A percentile compares a stretch with the other conserved stretches of the same genome.
Evolutionary conservation across 2,888 invertebrate genomes (phyloP).

Genomic region (Blastobasis lacticolella): DNA sequence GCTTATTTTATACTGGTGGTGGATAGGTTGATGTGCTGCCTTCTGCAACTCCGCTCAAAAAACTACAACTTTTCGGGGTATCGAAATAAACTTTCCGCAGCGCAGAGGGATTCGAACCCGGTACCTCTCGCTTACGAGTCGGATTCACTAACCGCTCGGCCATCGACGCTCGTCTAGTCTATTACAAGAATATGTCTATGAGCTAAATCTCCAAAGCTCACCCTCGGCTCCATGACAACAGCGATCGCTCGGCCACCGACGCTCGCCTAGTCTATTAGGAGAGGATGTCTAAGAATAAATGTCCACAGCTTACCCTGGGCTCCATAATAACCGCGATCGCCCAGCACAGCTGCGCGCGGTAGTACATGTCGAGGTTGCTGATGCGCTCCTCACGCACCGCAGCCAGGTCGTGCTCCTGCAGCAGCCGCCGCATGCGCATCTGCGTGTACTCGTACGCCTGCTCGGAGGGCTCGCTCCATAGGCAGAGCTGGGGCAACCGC

Average conservation of each 20-base stretch:
- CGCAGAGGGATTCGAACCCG: too few relatives aligned
- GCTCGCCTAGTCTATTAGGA: too few relatives aligned
- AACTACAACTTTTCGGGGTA: too few relatives aligned
- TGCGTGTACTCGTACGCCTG: conserved; percentile 32
- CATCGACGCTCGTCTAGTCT: too few relatives aligned
- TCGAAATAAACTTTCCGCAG: too few relatives aligned
- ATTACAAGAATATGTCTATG: too few relatives aligned
- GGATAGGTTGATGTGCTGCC: too few relatives aligned
- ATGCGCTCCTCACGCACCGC: conserved; percentile 27
- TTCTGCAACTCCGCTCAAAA: too few relatives aligned
- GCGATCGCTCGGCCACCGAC: conserved; percentile 34
- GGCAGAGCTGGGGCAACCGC: conserved; percentile 30
- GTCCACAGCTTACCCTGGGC: conserved; percentile 34
- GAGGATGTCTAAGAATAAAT: too few relatives aligned
- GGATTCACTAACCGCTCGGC: too few relatives aligned
- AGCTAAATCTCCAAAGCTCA: conserved; percentile 11
- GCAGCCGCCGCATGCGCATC: conserved; percentile 28
- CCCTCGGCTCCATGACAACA: conserved; percentile 49
- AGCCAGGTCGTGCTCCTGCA: conserved; percentile 39
- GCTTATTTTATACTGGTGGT: too few relatives aligned
- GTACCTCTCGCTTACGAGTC: too few relatives aligned
- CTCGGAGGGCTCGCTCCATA: conserved; percentile 38
- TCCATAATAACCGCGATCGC: conserved; percentile 51
- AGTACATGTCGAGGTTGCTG: conserved; percentile 35
- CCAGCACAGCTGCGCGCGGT: conserved; percentile 59